Evolutionary conservation across 2,888 invertebrate genomes (phyloP), one percentile per base, ranked within the genome.

Genomic region (Spodoptera picta): DNA sequence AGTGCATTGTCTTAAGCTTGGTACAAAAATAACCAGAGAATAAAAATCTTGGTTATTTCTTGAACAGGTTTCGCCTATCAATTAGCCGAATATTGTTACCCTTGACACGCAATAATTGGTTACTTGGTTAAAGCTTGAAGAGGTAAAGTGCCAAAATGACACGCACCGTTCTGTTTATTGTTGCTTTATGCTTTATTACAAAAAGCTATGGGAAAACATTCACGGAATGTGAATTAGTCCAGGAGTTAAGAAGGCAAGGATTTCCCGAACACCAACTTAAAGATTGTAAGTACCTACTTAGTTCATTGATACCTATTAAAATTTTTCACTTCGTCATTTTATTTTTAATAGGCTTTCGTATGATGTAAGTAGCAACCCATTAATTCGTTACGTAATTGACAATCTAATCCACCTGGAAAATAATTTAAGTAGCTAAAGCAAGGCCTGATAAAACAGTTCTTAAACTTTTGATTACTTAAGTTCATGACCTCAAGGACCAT

Each of bases 231-330:
- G 87, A 84, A 54, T 67, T 91, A 44, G 82, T 79, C 19, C 65
- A 48, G 41, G 89, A 88, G 65, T 75, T 91, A 31, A 66, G 68
- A 47, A 75, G 61, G 19, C 85, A 88, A 64, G 89, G 88, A 1
- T 87, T 90, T 69, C 85, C 88, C 3, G 66, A 80, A 46, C 9
- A 83, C 19, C 80, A 88, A 45, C 64, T 91, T 14, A 79, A 72
- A 62, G 81, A 89, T 60, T 91, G 91, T 90, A 80, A 89, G 89
- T 86, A 49, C 9, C 14, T 11, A 53, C 7, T 31, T 45, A 6
- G 31, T 7, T 45, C 1, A 31, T 36, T 45, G 14, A 10, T 49
- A 12, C 19, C 27, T 19, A 19, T 19, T 19, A 1, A 19, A 27
- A 4, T 27, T 27, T 27, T 27, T 27, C 27, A 27, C 27, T 27